Evolutionary conservation across 2,797 vertebrate species (phyloP), one percentile per base, ranked within the genome.

Genomic region (Helostoma temminkii): DNA sequence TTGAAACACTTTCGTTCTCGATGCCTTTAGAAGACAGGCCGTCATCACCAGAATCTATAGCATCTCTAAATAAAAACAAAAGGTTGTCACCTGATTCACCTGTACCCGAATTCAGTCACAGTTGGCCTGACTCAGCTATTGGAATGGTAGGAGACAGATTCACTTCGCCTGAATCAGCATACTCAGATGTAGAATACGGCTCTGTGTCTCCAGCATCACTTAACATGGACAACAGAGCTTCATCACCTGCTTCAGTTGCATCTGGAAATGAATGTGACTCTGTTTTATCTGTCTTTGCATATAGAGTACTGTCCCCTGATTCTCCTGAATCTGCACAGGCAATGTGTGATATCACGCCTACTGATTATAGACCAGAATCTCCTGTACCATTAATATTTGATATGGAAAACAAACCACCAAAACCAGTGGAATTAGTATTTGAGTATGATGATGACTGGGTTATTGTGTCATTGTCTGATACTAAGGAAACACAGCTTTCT

Each of bases 11-110:
- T 43, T 45, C 60, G 15, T 43, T 14, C 22, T 45, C 66, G 25
- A 5, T 1, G 1, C 0, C 60, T 49, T 36, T 34, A 65, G 61
- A 81, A 37, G 3, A 66, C 30, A 86, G 88, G 19, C 59, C 81
- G 10, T 74, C 58, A 49, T 86, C 84, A 39, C 66, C 83, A 66
- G 74, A 82, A 52, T 87, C 85, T 34, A 36, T 74, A 34, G 34
- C 30, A 53, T 87, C 80, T 50, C 16, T 80, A 25, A 47, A 79
- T 56, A 55, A 84, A 65, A 43, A 53, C 46, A 74, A 56, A 19
- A n/a, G 72, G 37, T 65, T 91, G 58, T 73, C 86, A 21, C 81
- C 79, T 54, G 89, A 92, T 53, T 91, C 86, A 45, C 85, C 78
- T 52, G 18, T 88, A 52, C 80, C 80, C 48, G 54, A 84, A 21